Percentiles rank a stretch among this genome's conserved stretches.
These are phyloP conservation scores for Dunckerocampus dactyliophorus DNA, from an alignment of 2,113 vertebrate species.

Conservation along the genomic window DNA sequence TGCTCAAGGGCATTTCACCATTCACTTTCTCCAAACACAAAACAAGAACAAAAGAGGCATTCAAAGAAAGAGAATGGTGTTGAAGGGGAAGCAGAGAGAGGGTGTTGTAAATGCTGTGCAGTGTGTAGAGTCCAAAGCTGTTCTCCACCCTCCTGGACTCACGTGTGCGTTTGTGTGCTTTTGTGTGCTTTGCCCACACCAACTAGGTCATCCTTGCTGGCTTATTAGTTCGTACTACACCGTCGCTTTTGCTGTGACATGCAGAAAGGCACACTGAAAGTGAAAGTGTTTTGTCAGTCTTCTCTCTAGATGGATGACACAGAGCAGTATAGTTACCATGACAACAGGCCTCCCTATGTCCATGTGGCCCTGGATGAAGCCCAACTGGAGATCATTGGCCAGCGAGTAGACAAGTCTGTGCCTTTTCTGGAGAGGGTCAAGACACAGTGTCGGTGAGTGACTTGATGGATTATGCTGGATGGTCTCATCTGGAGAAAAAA, in stretches of 20 bases:
- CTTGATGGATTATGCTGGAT: not conserved
- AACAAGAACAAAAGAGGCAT: slow-evolving; percentile 37
- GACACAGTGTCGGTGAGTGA: slow-evolving; percentile 50
- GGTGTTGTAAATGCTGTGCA: slow-evolving; percentile 30
- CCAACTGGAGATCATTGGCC: slow-evolving; percentile 54
- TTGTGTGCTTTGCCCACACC: not conserved
- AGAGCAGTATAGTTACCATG: slow-evolving; percentile 14
- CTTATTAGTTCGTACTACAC: not conserved
- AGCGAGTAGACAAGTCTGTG: slow-evolving; percentile 16
- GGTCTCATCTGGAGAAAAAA: not conserved
- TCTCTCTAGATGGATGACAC: slow-evolving; percentile 38
- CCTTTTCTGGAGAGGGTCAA: slow-evolving; percentile 40
- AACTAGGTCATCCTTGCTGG: not conserved
- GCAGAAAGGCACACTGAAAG: slow-evolving; percentile 16
- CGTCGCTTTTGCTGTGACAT: slow-evolving; percentile 1
- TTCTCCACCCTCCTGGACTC: slow-evolving; percentile 20
- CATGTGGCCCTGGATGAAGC: slow-evolving; percentile 37
- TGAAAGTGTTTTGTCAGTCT: slow-evolving; percentile 7
- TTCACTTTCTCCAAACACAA: not conserved
- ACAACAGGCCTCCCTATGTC: slow-evolving; percentile 6
- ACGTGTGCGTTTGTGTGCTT: slow-evolving; percentile 20
- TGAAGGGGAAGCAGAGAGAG: slow-evolving; percentile 15
- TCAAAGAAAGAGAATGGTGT: slow-evolving; percentile 24
- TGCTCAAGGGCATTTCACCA: not conserved
- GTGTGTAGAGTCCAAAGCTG: slow-evolving; percentile 50